Evolutionary conservation across 2,113 vertebrate genomes (phyloP).

Genomic region (Oryzias curvinotus): DNA sequence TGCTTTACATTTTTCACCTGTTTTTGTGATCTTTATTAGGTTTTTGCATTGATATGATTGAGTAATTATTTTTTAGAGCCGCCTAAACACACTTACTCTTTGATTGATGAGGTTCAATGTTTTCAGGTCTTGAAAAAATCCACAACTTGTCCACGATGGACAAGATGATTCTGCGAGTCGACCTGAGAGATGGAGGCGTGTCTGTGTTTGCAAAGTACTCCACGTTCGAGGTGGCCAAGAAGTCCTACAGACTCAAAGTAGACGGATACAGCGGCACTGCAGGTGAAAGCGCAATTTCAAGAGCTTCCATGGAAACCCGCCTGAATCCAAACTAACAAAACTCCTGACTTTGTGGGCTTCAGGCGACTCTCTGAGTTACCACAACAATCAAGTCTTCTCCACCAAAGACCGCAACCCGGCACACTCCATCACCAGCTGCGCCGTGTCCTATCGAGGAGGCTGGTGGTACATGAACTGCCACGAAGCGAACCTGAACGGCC

Average conservation of each 20-base stretch:
- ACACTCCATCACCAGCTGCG: slow-evolving; percentile 81
- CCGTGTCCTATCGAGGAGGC: slow-evolving; percentile 86
- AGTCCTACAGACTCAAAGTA: slow-evolving; percentile 62
- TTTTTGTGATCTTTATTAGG: too few species aligned
- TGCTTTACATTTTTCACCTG: too few species aligned
- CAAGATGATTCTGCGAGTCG: slow-evolving; percentile 64
- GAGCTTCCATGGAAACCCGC: neutral
- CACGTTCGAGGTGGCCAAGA: slow-evolving; percentile 59
- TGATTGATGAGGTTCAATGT: too few species aligned
- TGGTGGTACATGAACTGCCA: slow-evolving; percentile 97
- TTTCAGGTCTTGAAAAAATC: slow-evolving; percentile 69
- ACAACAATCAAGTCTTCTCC: slow-evolving; percentile 83
- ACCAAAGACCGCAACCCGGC: slow-evolving; percentile 81
- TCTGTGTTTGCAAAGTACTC: slow-evolving; percentile 66
- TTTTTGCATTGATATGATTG: too few species aligned
- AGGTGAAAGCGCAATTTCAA: slow-evolving; percentile 43
- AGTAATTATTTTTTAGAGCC: neutral
- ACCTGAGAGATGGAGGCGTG: slow-evolving; percentile 57
- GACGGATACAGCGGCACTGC: slow-evolving; percentile 75
- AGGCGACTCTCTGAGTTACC: slow-evolving; percentile 89
- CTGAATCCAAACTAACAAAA: neutral
- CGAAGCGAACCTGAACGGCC: slow-evolving; percentile 88
- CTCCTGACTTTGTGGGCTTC: slow-evolving; percentile 1
- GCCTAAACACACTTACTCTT: neutral
- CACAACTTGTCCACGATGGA: slow-evolving; percentile 62